Conservation (phyloP, 1,140 invertebrate genomes). For the Hypothenemus hampei region DNA sequence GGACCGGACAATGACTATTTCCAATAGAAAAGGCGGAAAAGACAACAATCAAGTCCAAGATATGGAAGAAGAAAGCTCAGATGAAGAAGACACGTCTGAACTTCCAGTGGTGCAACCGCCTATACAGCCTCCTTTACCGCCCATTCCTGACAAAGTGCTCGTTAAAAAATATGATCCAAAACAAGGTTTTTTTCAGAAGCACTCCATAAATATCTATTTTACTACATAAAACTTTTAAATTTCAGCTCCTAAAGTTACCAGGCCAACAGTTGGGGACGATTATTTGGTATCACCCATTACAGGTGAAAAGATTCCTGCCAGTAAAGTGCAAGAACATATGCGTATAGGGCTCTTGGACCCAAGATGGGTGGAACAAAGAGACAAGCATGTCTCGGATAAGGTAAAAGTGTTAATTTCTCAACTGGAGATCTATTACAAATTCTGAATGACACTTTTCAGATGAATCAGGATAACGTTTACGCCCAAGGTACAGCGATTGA, state of each 20-base stretch:
- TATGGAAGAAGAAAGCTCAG: conserved; percentile 84
- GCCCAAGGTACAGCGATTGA: conserved; percentile 89
- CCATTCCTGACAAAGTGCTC: conserved; percentile 89
- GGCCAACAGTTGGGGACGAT: conserved; percentile 68
- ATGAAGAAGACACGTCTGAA: conserved; percentile 59
- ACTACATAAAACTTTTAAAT: too few relatives aligned
- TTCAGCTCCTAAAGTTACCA: conserved; percentile 52
- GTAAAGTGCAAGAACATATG: conserved; percentile 97
- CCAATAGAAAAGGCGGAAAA: conserved; percentile 29
- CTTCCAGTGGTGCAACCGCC: conserved; percentile 47
- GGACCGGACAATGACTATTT: conserved; percentile 52
- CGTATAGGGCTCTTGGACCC: conserved; percentile 95
- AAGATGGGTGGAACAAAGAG: conserved; percentile 95
- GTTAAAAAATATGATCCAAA: conserved; percentile 99
- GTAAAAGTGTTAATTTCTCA: too few relatives aligned
- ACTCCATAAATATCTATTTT: background rate
- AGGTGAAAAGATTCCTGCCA: conserved; percentile 93
- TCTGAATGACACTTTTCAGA: too few relatives aligned
- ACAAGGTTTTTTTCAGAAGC: conserved; percentile 48
- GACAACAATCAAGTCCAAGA: conserved; percentile 65
- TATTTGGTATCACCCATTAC: conserved; percentile 98
- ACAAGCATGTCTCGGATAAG: conserved; percentile 79
- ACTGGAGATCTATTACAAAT: background rate
- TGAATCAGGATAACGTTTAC: conserved; percentile 81
- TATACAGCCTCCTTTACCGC: conserved; percentile 59